A percentile compares a stretch with the other conserved stretches of the same genome.
Conservation (phyloP, 2,113 vertebrate genomes). For the Gallinago jamesoni region DNA sequence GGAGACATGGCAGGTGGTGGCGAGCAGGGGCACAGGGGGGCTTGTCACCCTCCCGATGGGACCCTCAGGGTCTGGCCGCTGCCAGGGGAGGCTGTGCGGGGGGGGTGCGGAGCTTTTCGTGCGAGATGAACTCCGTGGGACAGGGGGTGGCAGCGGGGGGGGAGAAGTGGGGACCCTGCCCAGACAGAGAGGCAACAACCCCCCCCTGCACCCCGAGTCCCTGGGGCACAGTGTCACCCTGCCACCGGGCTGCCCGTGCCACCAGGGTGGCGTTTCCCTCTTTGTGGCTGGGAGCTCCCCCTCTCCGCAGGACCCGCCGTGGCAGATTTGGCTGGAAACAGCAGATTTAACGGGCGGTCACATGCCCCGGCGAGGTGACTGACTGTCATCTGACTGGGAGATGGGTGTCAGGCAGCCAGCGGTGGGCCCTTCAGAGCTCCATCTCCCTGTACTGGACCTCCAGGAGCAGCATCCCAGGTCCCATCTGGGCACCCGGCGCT, state of each 20-base stretch:
- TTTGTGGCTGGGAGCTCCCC: background rate
- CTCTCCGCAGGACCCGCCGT: background rate
- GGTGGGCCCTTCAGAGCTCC: background rate
- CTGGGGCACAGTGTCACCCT: background rate
- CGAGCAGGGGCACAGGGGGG: background rate
- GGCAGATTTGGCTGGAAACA: background rate
- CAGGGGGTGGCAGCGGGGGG: background rate
- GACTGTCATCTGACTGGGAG: background rate
- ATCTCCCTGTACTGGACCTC: background rate
- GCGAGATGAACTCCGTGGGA: accelerated
- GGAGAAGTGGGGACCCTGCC: background rate
- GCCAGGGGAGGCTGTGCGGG: accelerated
- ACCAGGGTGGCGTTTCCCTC: accelerated
- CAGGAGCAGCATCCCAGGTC: background rate
- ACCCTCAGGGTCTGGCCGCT: accelerated
- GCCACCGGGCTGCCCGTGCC: accelerated
- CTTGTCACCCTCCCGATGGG: accelerated
- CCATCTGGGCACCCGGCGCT: accelerated
- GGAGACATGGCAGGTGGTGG: accelerated
- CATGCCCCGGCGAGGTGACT: background rate
- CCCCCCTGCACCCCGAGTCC: accelerated
- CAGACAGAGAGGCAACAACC: background rate
- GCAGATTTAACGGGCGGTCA: background rate
- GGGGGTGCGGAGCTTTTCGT: accelerated
- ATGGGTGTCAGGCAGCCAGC: background rate